Conservation (phyloP, 1,140 invertebrate species). For the Monochamus saltuarius region DNA sequence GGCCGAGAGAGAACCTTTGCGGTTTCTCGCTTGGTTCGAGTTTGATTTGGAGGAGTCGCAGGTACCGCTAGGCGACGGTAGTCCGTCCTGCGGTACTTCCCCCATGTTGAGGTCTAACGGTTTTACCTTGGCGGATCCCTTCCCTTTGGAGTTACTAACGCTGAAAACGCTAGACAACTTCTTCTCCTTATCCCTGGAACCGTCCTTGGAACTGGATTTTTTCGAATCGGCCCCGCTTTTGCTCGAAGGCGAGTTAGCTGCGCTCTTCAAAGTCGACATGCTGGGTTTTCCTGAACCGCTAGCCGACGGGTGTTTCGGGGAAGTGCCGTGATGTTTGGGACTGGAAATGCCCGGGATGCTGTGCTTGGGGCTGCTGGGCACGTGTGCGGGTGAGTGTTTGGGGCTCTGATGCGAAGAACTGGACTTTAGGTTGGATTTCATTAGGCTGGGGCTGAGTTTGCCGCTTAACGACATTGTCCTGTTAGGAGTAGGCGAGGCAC, state of each 20-base stretch:
- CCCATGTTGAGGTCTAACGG: conserved; percentile 61
- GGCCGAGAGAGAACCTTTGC: conserved; percentile 78
- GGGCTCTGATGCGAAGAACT: conserved; percentile 66
- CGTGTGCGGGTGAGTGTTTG: conserved; percentile 72
- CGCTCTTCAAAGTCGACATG: conserved; percentile 83
- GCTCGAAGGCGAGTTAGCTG: conserved; percentile 63
- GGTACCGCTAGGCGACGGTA: conserved; percentile 57
- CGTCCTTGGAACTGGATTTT: conserved; percentile 57
- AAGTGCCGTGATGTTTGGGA: conserved; percentile 59
- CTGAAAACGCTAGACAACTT: conserved; percentile 53
- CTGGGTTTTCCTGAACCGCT: conserved; percentile 81
- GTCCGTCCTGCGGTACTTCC: conserved; percentile 38
- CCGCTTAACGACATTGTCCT: conserved; percentile 49
- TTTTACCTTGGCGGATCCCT: conserved; percentile 65
- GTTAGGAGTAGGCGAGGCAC: conserved; percentile 66
- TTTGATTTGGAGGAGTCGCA: conserved; percentile 50
- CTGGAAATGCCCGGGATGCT: conserved; percentile 59
- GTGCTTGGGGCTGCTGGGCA: conserved; percentile 67
- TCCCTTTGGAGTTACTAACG: conserved; percentile 68
- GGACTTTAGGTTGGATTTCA: conserved; percentile 57
- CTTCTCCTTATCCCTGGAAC: conserved; percentile 60
- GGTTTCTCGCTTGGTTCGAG: conserved; percentile 47
- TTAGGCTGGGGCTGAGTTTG: conserved; percentile 61
- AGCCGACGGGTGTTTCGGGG: conserved; percentile 71
- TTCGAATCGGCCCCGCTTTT: conserved; percentile 48